Evolutionary conservation across 2,888 invertebrate species (phyloP).

Genomic region (Caenorhabditis sp.): DNA sequence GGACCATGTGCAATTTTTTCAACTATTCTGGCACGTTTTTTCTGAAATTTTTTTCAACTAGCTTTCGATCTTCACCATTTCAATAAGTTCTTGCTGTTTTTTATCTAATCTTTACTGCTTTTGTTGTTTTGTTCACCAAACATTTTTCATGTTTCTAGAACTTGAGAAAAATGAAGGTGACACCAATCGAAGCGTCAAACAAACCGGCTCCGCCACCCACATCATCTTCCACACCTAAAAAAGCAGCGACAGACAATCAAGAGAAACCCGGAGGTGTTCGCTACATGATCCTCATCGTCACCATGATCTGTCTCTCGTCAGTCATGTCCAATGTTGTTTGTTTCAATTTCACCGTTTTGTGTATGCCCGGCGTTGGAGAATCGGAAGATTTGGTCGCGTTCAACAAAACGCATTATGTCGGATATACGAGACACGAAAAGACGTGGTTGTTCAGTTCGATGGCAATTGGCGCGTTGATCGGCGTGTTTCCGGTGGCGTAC

Average conservation of each 20-base stretch:
- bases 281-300: slow-evolving; percentile 55
- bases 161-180: background rate
- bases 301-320: slow-evolving; percentile 64
- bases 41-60: too few relatives aligned
- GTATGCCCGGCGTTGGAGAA: slow-evolving; percentile 54
- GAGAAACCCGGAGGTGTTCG: slow-evolving; percentile 32
- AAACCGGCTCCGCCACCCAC: background rate
- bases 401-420: slow-evolving; percentile 49
- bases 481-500: slow-evolving; percentile 61
- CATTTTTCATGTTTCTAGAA: background rate
- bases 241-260: background rate
- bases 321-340: slow-evolving; percentile 68
- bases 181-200: background rate
- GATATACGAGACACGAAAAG: slow-evolving; percentile 58
- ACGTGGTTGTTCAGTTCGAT: slow-evolving; percentile 65
- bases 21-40: too few relatives aligned
- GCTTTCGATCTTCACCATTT: too few relatives aligned
- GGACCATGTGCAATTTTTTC: too few relatives aligned
- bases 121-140: background rate
- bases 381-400: slow-evolving; percentile 8
- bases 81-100: background rate
- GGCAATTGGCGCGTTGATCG: slow-evolving; percentile 66
- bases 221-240: background rate
- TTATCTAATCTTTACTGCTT: background rate
- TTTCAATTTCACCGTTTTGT: slow-evolving; percentile 67